Base-by-base conservation (phyloP, 2,113 vertebrate species). In the Clarias magur region DNA sequence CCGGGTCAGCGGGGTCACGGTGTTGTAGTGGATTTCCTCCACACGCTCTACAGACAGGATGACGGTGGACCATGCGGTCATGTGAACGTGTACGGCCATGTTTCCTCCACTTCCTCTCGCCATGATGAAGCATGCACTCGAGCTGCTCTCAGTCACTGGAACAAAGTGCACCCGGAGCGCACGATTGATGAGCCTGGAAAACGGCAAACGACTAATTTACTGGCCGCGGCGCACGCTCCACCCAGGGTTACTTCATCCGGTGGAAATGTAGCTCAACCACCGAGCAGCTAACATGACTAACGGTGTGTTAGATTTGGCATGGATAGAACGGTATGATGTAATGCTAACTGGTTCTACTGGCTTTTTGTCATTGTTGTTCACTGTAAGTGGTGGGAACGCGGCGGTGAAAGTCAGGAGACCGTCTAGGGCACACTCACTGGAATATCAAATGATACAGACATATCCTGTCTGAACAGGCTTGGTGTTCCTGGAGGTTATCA, bases 21-120 rank as follows among this genome's bases (percentile, higher is more conserved):
- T 87, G 79, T 75, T 81, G 56, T 23, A 87, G 63, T 12, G 53
- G 21, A 65, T 78, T 87, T 90, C 83, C 83, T 85, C 59, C 75
- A 34, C 65, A 67, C 72, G 59, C 54, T 85, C 76, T 65, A 19
- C 85, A 75, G 63, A 84, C 54, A 62, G 89, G 84, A 88, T 73
- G 63, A 82, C 30, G 48, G 89, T 72, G 63, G 42, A 83, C 57
- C 27, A 19, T 23, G 17, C 34, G 48, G 68, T 62, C 82, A 79
- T 80, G 42, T 12, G 81, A 86, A 67, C 84, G 34, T 16, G 89
- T 54, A 86, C 79, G 73, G 27, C 87, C 57, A 34, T 12, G 59
- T 85, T 90, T 89, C 91, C 87, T 87, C 83, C 54, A 34, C 80
- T 88, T 91, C 86, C 89, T 88, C 80, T 25, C 54, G 15, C 3